phyloP scores from a whole-genome alignment of 2,888 invertebrate genomes.

The Campoplex capitator region DNA sequence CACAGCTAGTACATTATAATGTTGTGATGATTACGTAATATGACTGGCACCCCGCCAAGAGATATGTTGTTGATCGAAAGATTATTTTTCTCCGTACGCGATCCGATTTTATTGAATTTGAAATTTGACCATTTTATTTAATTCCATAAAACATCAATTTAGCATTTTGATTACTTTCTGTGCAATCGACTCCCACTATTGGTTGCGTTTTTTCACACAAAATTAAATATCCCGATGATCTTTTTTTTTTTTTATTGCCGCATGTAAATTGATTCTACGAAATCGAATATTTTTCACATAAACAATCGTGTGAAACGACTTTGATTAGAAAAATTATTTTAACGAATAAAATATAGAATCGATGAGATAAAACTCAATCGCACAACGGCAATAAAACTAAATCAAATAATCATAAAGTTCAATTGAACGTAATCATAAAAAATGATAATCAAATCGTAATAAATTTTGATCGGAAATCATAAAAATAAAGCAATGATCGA shows the following conservation, averaged over 20 bases:
- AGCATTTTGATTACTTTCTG: too few species aligned
- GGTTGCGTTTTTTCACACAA: too few species aligned
- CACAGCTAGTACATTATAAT: too few species aligned
- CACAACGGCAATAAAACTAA: not conserved
- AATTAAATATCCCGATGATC: not conserved
- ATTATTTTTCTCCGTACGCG: too few species aligned
- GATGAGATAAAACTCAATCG: not conserved
- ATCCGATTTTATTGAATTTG: too few species aligned
- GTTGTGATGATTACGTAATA: too few species aligned
- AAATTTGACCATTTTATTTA: too few species aligned
- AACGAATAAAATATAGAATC: not conserved
- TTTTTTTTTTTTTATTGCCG: not conserved
- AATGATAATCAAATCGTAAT: not conserved
- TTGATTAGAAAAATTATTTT: not conserved
- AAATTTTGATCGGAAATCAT: not conserved
- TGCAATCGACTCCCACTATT: too few species aligned
- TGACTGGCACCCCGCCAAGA: too few species aligned
- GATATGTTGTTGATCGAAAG: too few species aligned
- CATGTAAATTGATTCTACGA: not conserved
- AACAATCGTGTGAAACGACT: not conserved
- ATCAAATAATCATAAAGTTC: not conserved
- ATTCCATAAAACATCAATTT: too few species aligned
- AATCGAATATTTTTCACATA: not conserved
- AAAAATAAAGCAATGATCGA: not conserved
- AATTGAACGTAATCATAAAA: not conserved